Base-by-base conservation (phyloP, 2,113 vertebrate species). In the Petrocephalus zakoni region DNA sequence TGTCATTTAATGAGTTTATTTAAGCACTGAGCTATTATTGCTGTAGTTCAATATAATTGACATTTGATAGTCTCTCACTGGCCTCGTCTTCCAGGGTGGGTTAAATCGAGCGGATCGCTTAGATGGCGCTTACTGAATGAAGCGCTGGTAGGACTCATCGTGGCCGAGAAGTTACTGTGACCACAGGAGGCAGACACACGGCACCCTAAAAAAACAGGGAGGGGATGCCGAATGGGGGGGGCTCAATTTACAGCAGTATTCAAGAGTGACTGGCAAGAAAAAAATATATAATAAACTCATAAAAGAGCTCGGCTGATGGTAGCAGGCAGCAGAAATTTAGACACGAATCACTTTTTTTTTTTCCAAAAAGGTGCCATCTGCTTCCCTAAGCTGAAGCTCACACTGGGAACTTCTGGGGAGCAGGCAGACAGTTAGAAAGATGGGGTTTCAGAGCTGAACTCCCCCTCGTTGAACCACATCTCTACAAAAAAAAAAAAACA, bases 61-160 rank as follows among this genome's bases (percentile, higher is more conserved):
- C 46, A 87, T 9, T 61, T 42, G 56, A 64, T 61, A 87, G 55
- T n/a, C 46, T 47, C 46, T 85, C 25, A 52, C 21, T 85, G 86
- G 10, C 58, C 58, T 11, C 46, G 61, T 29, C 49, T 21, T 78
- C 25, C 46, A 34, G 49, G 52, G 64, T 29, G 15, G 47, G 87
- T 78, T 53, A 53, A 88, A 88, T 78, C 51, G 87, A 47, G 47
- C 46, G 52, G 29, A 78, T 88, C 25, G 51, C 78, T 88, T 88
- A 75, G 42, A 78, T 78, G 58, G 64, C 86, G 21, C 78, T 51
- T 78, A 52, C 25, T 53, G n/a, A 51, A 75, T 88, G 47, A 29
- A 34, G 47, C 21, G 25, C 68, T 34, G 64, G 7, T 13, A 78
- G 49, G 22, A 87, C 56, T 51, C 58, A 42, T 47, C 19, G 49